phyloP scores from a whole-genome alignment of 2,113 vertebrate genomes.

The Psephotus haematonotus region DNA sequence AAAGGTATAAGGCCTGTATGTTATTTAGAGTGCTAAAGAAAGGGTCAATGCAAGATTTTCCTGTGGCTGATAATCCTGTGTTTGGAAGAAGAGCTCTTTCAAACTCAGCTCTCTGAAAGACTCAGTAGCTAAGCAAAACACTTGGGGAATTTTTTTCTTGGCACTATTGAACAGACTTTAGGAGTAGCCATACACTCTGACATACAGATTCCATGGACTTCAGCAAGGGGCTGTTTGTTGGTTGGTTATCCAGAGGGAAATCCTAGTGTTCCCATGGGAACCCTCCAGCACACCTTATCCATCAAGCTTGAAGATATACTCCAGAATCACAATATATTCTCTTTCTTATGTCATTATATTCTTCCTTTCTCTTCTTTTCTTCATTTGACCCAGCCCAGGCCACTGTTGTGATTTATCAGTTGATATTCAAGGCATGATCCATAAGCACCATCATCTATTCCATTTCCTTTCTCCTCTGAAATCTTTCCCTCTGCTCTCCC shows the following conservation, averaged over 20 bases:
- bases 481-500: not conserved
- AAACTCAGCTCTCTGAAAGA: not conserved
- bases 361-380: not conserved
- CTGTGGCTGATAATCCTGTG: not conserved
- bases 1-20: not conserved
- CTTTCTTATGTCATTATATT: not conserved
- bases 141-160: not conserved
- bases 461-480: not conserved
- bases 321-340: not conserved
- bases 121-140: not conserved
- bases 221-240: not conserved
- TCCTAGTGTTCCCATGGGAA: not conserved
- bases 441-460: not conserved
- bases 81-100: not conserved
- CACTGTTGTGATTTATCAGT: not conserved
- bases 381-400: not conserved
- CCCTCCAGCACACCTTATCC: not conserved
- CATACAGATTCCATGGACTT: not conserved
- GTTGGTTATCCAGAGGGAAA: not conserved
- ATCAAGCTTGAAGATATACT: not conserved
- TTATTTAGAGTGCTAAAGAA: not conserved
- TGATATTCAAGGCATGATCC: not conserved
- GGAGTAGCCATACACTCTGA: rapidly evolving
- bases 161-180: not conserved
- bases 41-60: not conserved